Percentiles rank a stretch among this genome's conserved stretches.
phyloP scores from a whole-genome alignment of 1,140 invertebrate genomes.

The Macrostomum lignano region DNA sequence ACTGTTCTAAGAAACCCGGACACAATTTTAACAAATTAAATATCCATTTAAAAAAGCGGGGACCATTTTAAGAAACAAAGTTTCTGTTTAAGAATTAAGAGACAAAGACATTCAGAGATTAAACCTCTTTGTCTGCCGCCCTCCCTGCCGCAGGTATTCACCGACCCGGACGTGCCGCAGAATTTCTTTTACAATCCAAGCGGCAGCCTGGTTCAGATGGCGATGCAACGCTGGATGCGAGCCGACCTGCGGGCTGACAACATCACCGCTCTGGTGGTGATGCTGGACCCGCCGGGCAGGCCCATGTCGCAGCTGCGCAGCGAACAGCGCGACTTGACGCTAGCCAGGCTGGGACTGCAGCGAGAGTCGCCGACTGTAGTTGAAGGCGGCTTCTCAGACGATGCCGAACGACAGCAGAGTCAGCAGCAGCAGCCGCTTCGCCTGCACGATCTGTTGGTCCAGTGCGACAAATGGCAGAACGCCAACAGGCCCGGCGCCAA shows the following conservation, averaged over 20 bases:
- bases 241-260: constrained; percentile 72
- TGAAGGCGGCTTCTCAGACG: no score
- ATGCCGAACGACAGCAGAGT: no score
- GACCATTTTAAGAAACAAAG: constrained; percentile 10
- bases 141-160: no score
- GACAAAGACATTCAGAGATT: constrained; percentile 3
- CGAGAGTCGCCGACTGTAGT: no score
- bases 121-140: no score
- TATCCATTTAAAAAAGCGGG: constrained; percentile 1
- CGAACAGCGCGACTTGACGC: not conserved
- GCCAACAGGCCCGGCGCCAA: no score
- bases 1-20: no score
- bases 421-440: no score
- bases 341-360: no score
- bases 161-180: not conserved
- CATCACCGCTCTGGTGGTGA: constrained; percentile 64
- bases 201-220: constrained; percentile 55
- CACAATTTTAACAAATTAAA: no score
- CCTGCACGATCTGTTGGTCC: no score
- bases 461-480: no score
- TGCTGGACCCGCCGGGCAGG: constrained; percentile 63
- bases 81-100: constrained; percentile 16
- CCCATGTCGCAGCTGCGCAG: constrained; percentile 19
- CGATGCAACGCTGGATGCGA: constrained; percentile 36
- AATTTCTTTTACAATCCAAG: constrained; percentile 40